Evolutionary conservation across 2,888 invertebrate species (phyloP), one percentile per base, ranked within the genome.

Genomic region (Bugula neritina): DNA sequence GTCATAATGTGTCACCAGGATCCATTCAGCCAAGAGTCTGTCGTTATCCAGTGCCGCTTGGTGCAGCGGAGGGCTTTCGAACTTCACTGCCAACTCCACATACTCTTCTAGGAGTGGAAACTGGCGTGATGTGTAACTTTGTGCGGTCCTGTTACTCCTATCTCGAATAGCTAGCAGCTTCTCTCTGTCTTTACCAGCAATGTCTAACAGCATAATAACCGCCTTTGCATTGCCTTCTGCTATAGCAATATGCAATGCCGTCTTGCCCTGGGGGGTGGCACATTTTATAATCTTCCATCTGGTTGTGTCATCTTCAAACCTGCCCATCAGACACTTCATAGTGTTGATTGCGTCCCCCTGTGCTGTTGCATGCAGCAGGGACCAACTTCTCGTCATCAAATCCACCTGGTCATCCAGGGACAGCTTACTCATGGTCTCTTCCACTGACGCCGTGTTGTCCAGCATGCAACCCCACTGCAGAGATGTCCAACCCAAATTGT

Each of bases 171-270:
- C 27, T 3, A 17, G 17, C 5, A 63, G 63, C 10, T 63, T 31
- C 31, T 5, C 17, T 34, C 17, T 29, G 31, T 31, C 31, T 27
- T 13, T 13, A 3, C 63, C 63, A 17, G 63, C 63, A 13, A 63
- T 21, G 31, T 63, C 63, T 31, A 63, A 34, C 2, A 63, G 31
- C 63, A 63, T 29, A 31, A 63, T 63, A 34, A 27, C 63, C 3
- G 63, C 63, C n/a, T 27, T 27, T 13, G 63, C 63, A 31, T 63
- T 63, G 27, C 63, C 63, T 63, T 63, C 29, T 29, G 63, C 63
- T 25, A 63, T 31, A 27, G 63, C 63, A 17, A 63, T 63, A n/a
- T 63, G 63, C 29, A 63, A n/a, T 13, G 63, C 63, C 13, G 63
- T 63, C 31, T 63, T 63, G 13, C 63, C 63, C 27, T 34, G 10